Conservation (phyloP, 2,888 invertebrate genomes). For the Deilephila elpenor region DNA sequence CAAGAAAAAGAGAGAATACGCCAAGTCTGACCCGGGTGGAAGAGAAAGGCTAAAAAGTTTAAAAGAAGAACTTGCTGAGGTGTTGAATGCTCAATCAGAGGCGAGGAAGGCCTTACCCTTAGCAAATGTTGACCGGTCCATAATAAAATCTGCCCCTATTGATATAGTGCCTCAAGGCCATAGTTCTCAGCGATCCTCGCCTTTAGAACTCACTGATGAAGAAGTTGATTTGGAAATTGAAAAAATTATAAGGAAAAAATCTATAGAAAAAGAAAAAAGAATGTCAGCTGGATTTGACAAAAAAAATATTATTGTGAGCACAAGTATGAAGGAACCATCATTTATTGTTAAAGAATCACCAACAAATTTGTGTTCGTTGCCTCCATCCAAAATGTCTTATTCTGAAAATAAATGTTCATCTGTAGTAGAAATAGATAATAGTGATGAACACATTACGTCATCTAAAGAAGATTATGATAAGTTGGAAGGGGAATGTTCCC, state of each 20-base stretch:
- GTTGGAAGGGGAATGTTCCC: conserved; percentile 50
- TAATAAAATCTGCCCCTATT: conserved; percentile 88
- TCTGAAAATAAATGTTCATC: conserved; percentile 49
- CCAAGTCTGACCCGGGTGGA: conserved; percentile 90
- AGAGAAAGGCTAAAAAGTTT: conserved; percentile 80
- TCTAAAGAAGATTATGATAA: conserved; percentile 51
- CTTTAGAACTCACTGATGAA: conserved; percentile 86
- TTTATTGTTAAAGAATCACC: conserved; percentile 55
- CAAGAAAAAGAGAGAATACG: conserved; percentile 90
- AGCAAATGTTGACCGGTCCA: conserved; percentile 69
- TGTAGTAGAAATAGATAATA: conserved; percentile 22
- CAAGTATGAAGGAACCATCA: conserved; percentile 53
- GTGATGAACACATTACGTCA: conserved; percentile 17
- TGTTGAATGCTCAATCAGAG: conserved; percentile 71
- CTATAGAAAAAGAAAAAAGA: conserved; percentile 73
- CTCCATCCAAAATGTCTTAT: conserved; percentile 55
- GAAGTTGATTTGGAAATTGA: conserved; percentile 88
- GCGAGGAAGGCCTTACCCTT: conserved; percentile 74
- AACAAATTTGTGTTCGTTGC: conserved; percentile 52
- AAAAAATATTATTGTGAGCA: conserved; percentile 50
- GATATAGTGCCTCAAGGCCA: conserved; percentile 85
- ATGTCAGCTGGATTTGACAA: conserved; percentile 64
- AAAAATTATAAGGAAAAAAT: conserved; percentile 85
- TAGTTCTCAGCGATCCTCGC: conserved; percentile 83
- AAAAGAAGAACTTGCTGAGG: conserved; percentile 80